Conservation (phyloP, 2,888 invertebrate species). For the Polymixis lichenea region DNA sequence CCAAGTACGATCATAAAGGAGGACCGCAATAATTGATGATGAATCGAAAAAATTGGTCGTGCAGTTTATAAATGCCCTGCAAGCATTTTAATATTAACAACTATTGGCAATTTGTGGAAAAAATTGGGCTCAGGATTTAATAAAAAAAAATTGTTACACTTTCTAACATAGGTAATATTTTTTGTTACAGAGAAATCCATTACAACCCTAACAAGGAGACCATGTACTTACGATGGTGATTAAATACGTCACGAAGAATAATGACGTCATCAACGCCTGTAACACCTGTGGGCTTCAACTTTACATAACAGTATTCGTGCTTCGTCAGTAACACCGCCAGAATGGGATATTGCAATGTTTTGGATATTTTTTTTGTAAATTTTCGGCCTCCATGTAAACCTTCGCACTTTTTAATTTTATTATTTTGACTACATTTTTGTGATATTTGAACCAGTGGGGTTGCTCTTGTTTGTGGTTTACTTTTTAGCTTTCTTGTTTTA, state of each 20-base stretch:
- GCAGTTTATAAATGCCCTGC: slow-evolving; percentile 75
- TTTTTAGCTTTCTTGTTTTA: slow-evolving; percentile 25
- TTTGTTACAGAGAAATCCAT: slow-evolving; percentile 89
- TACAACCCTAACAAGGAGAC: slow-evolving; percentile 86
- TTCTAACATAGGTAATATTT: slow-evolving; percentile 37
- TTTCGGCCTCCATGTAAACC: slow-evolving; percentile 61
- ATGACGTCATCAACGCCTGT: slow-evolving; percentile 64
- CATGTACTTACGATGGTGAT: slow-evolving; percentile 85
- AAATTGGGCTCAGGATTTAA: slow-evolving; percentile 40
- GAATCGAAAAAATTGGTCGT: slow-evolving; percentile 73
- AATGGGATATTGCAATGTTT: slow-evolving; percentile 86
- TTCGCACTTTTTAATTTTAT: slow-evolving; percentile 49
- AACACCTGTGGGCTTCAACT: slow-evolving; percentile 68
- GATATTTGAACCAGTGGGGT: slow-evolving; percentile 58
- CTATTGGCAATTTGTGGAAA: slow-evolving; percentile 6
- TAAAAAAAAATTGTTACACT: neutral
- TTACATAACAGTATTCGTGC: slow-evolving; percentile 89
- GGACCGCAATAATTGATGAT: slow-evolving; percentile 74
- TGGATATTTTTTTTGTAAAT: slow-evolving; percentile 62
- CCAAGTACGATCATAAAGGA: slow-evolving; percentile 56
- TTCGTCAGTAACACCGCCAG: slow-evolving; percentile 87
- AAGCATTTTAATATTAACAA: slow-evolving; percentile 78
- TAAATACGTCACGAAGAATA: slow-evolving; percentile 62
- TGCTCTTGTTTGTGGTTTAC: slow-evolving; percentile 37
- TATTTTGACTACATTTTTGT: slow-evolving; percentile 64